Conservation (phyloP, 2,797 vertebrate species). For the Mareca strepera region DNA sequence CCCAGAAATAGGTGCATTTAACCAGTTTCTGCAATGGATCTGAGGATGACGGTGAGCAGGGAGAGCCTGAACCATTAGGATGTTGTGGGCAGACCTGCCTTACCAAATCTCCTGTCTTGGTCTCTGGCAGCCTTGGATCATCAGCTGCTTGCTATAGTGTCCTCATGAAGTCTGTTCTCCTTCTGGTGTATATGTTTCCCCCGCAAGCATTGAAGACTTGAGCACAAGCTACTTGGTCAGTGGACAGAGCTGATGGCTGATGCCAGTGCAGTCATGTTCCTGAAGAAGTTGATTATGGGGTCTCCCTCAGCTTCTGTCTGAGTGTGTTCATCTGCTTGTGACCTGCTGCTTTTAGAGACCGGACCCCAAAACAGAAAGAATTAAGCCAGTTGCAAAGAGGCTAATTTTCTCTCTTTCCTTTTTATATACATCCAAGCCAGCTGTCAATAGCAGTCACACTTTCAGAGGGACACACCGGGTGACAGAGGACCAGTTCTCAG, state of each 20-base stretch:
- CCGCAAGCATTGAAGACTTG: background rate
- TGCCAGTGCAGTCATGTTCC: background rate
- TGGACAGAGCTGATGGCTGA: background rate
- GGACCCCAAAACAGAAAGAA: background rate
- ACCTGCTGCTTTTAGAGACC: background rate
- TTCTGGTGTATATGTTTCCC: background rate
- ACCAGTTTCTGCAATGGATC: background rate
- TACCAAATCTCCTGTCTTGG: background rate
- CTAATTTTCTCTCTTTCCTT: background rate
- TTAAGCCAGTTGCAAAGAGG: background rate
- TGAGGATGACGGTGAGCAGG: background rate
- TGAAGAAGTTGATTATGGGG: background rate
- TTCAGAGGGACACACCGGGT: background rate
- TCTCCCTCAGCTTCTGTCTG: background rate
- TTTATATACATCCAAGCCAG: background rate
- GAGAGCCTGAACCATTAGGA: background rate
- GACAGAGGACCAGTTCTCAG: background rate
- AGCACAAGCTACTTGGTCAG: background rate
- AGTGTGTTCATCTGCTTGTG: background rate
- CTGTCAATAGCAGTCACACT: background rate
- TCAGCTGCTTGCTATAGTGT: background rate
- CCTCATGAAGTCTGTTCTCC: background rate
- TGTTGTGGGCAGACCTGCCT: background rate
- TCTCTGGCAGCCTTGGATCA: background rate
- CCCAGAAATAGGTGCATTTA: background rate